Evolutionary conservation across 2,888 invertebrate species (phyloP).

Genomic region (Tipula confusa): DNA sequence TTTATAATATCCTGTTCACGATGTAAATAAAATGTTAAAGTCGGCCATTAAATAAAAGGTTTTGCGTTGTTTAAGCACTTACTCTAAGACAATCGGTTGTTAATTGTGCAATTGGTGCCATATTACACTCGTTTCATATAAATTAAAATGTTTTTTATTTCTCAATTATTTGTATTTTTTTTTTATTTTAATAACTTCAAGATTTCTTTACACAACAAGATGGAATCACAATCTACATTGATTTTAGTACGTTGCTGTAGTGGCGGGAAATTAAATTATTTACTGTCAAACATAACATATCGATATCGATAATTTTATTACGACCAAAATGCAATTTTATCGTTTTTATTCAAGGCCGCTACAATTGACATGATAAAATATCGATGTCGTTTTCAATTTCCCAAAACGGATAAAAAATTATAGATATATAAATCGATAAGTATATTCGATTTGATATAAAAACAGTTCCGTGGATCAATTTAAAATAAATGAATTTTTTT

Average conservation of each 20-base stretch:
- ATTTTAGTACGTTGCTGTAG: background rate
- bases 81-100: background rate
- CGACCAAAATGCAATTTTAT: no score
- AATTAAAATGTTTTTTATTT: background rate
- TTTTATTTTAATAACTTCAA: background rate
- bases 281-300: background rate
- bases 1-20: slow-evolving; percentile 63
- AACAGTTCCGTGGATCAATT: no score
- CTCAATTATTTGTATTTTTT: background rate
- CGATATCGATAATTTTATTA: background rate
- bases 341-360: no score
- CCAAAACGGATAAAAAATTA: no score
- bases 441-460: no score
- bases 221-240: background rate
- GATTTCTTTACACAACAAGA: background rate
- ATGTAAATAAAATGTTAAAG: no score
- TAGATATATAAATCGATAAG: no score
- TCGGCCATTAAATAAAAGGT: no score
- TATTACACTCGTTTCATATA: background rate
- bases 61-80: background rate
- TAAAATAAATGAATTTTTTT: no score
- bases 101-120: background rate
- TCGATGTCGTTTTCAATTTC: no score
- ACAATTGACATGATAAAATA: no score
- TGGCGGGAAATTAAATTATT: background rate